These are phyloP conservation scores for Botia kubotai DNA, from an alignment of 2,797 vertebrate species.

Conservation along the genomic window DNA sequence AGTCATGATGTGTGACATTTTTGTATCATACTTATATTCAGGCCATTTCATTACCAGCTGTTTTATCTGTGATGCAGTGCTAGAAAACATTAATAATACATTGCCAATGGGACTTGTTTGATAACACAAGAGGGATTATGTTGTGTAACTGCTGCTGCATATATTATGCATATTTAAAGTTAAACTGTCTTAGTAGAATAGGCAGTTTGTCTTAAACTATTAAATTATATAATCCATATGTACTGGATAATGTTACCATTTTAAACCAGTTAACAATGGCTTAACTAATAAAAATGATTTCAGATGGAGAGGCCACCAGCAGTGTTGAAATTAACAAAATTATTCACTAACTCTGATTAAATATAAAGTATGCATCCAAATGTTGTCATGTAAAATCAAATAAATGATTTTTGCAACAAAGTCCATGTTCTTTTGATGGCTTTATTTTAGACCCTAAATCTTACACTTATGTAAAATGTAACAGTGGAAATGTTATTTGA, in stretches of 20 bases:
- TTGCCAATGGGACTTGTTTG: conserved; percentile 5
- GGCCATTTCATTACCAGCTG: conserved; percentile 27
- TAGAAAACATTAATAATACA: not conserved
- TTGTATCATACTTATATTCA: not conserved
- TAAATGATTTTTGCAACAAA: conserved; percentile 61
- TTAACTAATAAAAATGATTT: not conserved
- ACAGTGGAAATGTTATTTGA: not conserved
- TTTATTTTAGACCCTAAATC: not conserved
- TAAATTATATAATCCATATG: not conserved
- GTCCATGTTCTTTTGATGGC: not conserved
- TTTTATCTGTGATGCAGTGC: conserved; percentile 27
- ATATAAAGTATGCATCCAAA: conserved; percentile 31
- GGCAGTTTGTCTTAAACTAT: not conserved
- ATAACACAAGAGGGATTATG: not conserved
- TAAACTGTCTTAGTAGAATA: conserved; percentile 1
- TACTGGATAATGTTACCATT: not conserved
- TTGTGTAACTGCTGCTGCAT: not conserved
- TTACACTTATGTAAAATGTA: not conserved
- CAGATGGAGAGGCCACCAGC: conserved; percentile 4
- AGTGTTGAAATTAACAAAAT: conserved; percentile 19
- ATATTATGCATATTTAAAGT: not conserved
- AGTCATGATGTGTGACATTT: conserved; percentile 39
- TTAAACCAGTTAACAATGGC: conserved; percentile 6
- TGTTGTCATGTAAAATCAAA: conserved; percentile 63
- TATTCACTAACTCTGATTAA: conserved; percentile 17